Base-by-base conservation (phyloP, 2,888 invertebrate species). In the Cinara cedri region DNA sequence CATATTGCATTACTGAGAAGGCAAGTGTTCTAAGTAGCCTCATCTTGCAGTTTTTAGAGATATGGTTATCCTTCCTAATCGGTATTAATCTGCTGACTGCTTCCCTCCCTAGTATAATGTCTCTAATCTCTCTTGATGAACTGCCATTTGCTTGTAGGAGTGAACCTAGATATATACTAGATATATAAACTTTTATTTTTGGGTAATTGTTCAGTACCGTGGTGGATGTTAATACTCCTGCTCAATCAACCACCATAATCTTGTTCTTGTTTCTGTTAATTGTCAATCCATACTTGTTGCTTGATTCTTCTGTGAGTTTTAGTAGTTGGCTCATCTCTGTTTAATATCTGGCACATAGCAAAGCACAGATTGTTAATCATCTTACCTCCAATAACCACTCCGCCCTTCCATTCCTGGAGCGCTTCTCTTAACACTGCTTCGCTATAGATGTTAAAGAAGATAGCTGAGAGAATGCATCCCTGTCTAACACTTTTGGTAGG, bases 391-490 rank as follows among this genome's bases (percentile, higher is more conserved):
- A 74, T 62, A 49, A 14, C 49, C 26, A 74, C 62, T 26, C 74
- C 62, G 49, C 63, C 60, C 16, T 62, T 21, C 34, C 24, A 46
- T 44, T 74, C 74, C 24, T 49, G 49, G 14, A 63, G 49, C 49
- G 51, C 63, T 26, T 63, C 60, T 62, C 21, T 74, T 8, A 63
- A 63, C 21, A 74, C 26, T 49, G 42, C 26, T 57, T 74, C 63
- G 21, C 62, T 62, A 26, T 74, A 63, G 49, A 74, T 44, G 24
- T 74, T 63, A 46, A 74, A 74, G 26, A 74, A 51, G 46, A 60
- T 60, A 44, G 62, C 63, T 74, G 74, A 74, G 24, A 74, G 74
- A 44, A 74, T 63, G 74, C 74, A 74, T 34, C 62, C 74, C 26
- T 63, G 74, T 51, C 51, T 26, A 55, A 63, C 74, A 63, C 63